Conservation (phyloP, 2,888 invertebrate species). For the Meteorus colon region DNA sequence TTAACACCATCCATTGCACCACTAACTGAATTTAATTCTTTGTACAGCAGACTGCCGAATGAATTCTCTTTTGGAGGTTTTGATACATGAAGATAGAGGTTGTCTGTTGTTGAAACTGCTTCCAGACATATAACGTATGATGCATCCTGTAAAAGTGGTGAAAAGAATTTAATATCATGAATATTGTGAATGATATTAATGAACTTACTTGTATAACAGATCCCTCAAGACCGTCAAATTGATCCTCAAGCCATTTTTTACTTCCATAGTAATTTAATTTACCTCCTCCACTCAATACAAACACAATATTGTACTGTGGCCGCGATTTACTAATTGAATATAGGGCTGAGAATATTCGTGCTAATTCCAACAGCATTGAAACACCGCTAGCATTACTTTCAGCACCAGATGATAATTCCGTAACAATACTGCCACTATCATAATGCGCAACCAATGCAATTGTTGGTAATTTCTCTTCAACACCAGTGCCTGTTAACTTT, state of each 20-base stretch:
- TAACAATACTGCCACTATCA: conserved; percentile 91
- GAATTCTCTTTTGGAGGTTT: conserved; percentile 94
- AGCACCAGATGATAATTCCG: conserved; percentile 89
- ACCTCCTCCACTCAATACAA: conserved; percentile 92
- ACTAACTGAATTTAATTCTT: conserved; percentile 78
- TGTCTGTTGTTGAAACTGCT: conserved; percentile 80
- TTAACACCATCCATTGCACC: conserved; percentile 73
- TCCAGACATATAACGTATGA: conserved; percentile 94
- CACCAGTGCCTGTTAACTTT: conserved; percentile 84
- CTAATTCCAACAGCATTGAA: conserved; percentile 89
- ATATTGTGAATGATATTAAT: too few relatives aligned
- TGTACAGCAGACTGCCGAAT: conserved; percentile 80
- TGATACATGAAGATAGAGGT: conserved; percentile 93
- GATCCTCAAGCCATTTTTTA: conserved; percentile 96
- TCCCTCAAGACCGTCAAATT: conserved; percentile 85
- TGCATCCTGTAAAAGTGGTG: conserved; percentile 80
- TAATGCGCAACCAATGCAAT: conserved; percentile 95
- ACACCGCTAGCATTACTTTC: conserved; percentile 96
- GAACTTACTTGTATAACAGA: conserved; percentile 81
- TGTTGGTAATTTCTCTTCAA: conserved; percentile 84
- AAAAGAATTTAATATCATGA: background rate
- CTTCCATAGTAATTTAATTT: conserved; percentile 95
- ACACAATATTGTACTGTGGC: conserved; percentile 86
- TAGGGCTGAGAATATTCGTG: conserved; percentile 89
- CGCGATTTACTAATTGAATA: conserved; percentile 84